Conservation (phyloP, 2,888 invertebrate species). For the Xiphydria camelus region DNA sequence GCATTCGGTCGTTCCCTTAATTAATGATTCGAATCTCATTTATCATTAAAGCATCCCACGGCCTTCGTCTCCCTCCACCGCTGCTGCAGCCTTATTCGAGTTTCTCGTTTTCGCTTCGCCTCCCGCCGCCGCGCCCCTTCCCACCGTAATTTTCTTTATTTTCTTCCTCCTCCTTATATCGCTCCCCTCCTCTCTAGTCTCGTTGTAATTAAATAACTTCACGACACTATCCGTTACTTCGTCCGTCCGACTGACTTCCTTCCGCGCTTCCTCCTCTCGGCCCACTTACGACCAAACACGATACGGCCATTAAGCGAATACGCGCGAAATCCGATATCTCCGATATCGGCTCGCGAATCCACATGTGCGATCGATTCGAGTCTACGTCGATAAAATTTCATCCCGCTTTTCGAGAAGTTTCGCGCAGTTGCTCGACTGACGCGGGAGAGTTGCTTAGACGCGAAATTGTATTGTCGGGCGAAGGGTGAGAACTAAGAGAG, state of each 20-base stretch:
- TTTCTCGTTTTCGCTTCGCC: slow-evolving; percentile 14
- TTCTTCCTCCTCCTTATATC: slow-evolving; percentile 1
- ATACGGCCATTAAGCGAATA: slow-evolving; percentile 45
- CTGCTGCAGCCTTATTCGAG: not conserved
- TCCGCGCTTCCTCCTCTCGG: slow-evolving; percentile 14
- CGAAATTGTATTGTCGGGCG: not conserved
- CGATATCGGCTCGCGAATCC: slow-evolving; percentile 27
- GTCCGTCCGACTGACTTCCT: slow-evolving; percentile 31
- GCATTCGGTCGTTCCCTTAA: slow-evolving; percentile 27
- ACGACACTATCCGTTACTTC: slow-evolving; percentile 49
- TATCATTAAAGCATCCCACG: slow-evolving; percentile 36
- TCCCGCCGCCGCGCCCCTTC: not conserved
- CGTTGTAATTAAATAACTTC: slow-evolving; percentile 52
- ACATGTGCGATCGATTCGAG: not conserved
- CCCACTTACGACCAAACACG: slow-evolving; percentile 30
- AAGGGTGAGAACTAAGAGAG: no score
- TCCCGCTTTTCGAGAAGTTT: not conserved
- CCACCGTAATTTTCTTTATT: not conserved
- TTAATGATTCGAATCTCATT: slow-evolving; percentile 48
- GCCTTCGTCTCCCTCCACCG: not conserved
- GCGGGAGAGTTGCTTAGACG: not conserved
- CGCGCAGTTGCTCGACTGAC: not conserved
- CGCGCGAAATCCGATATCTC: slow-evolving; percentile 42
- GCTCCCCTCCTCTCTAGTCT: not conserved
- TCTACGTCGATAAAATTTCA: not conserved